These are phyloP conservation scores for Gyrodactylus salaris DNA, from an alignment of 1,140 invertebrate genomes.

Conservation along the genomic window DNA sequence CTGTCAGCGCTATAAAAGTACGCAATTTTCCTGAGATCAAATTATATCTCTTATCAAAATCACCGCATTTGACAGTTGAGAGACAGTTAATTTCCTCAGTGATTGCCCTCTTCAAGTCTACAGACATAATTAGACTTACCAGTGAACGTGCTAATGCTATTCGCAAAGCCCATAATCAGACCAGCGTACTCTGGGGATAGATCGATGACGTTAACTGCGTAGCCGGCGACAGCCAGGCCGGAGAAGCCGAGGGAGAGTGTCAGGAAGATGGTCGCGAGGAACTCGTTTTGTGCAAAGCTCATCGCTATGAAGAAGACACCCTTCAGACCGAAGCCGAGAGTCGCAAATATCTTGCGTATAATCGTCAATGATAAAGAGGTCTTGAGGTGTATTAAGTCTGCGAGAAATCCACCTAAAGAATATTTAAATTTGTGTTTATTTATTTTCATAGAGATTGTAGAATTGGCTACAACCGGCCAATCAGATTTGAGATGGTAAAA, in stretches of 20 bases:
- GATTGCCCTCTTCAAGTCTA: background rate
- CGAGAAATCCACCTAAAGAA: constrained; percentile 5
- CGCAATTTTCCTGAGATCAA: too few species aligned
- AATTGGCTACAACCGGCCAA: too few species aligned
- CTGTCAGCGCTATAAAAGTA: too few species aligned
- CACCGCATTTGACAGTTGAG: too few species aligned
- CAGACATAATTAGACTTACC: background rate
- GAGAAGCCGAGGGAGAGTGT: constrained; percentile 5
- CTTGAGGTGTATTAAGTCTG: constrained; percentile 1
- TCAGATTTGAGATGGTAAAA: too few species aligned
- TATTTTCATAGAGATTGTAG: too few species aligned
- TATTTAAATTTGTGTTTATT: too few species aligned
- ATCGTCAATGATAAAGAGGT: background rate
- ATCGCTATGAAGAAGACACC: constrained; percentile 6
- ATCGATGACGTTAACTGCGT: constrained; percentile 6
- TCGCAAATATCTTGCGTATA: constrained; percentile 2
- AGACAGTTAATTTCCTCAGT: background rate
- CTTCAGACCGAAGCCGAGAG: constrained; percentile 5
- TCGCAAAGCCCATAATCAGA: constrained; percentile 6
- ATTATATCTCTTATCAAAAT: background rate
- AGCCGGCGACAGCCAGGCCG: constrained; percentile 5
- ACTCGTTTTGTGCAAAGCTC: constrained; percentile 5
- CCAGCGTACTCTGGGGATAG: constrained; percentile 1
- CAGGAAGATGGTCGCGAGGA: background rate
- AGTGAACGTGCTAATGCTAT: constrained; percentile 5